Conservation (phyloP, 1,140 invertebrate genomes). For the Neodiprion pinetum region DNA sequence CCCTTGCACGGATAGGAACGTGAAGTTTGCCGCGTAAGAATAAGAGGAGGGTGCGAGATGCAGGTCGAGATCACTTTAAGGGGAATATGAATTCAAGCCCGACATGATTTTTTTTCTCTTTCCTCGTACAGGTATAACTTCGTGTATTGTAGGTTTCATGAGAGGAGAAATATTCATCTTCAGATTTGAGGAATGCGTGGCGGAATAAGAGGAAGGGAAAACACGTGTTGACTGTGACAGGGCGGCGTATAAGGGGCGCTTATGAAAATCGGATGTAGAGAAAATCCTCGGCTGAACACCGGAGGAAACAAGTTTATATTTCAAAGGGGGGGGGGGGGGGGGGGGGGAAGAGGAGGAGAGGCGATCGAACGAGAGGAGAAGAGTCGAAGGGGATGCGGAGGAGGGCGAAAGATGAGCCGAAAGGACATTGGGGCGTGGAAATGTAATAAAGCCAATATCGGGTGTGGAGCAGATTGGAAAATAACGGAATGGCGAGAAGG, state of each 20-base stretch:
- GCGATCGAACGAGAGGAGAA: background rate
- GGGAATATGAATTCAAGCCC: too few relatives aligned
- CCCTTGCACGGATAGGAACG: too few relatives aligned
- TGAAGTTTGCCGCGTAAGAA: too few relatives aligned
- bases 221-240: background rate
- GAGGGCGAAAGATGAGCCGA: background rate
- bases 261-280: too few relatives aligned
- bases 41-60: too few relatives aligned
- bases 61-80: too few relatives aligned
- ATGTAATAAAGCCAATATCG: background rate
- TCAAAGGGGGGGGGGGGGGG: background rate
- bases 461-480: background rate
- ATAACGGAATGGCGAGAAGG: background rate
- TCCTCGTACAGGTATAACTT: too few relatives aligned
- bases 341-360: background rate
- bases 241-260: background rate
- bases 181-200: background rate
- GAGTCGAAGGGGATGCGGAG: background rate
- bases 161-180: background rate
- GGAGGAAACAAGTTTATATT: background rate
- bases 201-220: too few relatives aligned
- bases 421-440: background rate
- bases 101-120: too few relatives aligned
- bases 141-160: too few relatives aligned
- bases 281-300: too few relatives aligned